Evolutionary conservation across 2,888 invertebrate genomes (phyloP), one percentile per base, ranked within the genome.

Genomic region (Sarcophaga caerulescens): DNA sequence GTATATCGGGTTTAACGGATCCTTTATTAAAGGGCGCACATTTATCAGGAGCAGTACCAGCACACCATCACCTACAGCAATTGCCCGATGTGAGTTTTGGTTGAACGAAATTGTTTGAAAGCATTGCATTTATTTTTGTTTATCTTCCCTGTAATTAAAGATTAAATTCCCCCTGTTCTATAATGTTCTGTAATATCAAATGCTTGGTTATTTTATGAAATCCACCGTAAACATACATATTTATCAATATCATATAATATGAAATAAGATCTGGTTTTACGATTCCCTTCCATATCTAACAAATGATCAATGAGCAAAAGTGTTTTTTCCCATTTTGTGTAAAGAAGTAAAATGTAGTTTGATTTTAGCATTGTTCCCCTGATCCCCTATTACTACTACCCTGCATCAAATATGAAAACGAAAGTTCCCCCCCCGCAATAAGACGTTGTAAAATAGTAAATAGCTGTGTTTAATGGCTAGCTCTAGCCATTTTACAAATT

Each of bases 21-120:
- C 93, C 93, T 90, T 92, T 93, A 90, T 92, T 93, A 91, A 93
- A 93, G 91, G 93, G 93, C 91, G 92, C 93, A 90, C 93, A 93
- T 91, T 92, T 93, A 89, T 90, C 88, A 91, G 93, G 93, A 92
- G 92, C 93, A 90, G 90, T 93, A 91, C 93, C 93, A 91, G 91
- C 91, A 90, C 93, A 93, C 91, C 93, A 93, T 91, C 93, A 93
- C 92, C 93, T 93, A 90, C 93, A 93, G 90, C 93, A 93, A 90
- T 90, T 93, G 90, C 92, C 93, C 91, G 93, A 93, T 92, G 93
- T 93, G 93, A 93, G 93, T 93, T 93, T 92, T 91, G 90, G 89
- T 89, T 90, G 88, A 89, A 86, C 84, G 83, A 86, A 86, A 86
- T 84, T 86, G 84, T 84, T 86, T 86, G 81, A 86, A 85, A 81